Conservation (phyloP, 2,113 vertebrate genomes). For the western clawed frog (Xenopus tropicalis) region DNA sequence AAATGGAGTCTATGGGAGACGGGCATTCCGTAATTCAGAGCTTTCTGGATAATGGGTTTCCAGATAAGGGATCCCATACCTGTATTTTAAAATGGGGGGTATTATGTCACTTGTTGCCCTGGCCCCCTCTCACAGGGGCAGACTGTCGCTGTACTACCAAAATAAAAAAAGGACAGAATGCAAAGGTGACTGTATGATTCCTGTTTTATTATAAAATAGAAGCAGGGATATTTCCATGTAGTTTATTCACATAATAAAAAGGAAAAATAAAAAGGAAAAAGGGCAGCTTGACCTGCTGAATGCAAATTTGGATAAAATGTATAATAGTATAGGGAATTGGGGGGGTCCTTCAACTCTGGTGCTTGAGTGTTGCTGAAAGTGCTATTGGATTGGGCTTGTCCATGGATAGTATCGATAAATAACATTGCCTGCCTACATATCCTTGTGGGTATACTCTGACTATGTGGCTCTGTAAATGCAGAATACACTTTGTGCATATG, state of each 20-base stretch:
- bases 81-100: too few species aligned
- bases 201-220: constrained; percentile 84
- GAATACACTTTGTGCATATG: background rate
- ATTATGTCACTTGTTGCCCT: too few species aligned
- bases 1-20: too few species aligned
- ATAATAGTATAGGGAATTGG: background rate
- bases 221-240: constrained; percentile 75
- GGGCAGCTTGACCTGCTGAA: constrained; percentile 50
- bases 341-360: background rate
- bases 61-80: too few species aligned
- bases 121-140: too few species aligned
- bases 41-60: too few species aligned
- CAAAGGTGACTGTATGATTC: constrained; percentile 56
- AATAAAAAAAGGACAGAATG: background rate
- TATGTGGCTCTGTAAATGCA: background rate
- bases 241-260: constrained; percentile 76
- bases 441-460: too few species aligned
- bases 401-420: background rate
- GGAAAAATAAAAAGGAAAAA: constrained; percentile 61
- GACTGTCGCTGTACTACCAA: background rate
- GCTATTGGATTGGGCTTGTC: background rate
- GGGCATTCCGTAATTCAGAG: too few species aligned
- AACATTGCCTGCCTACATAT: background rate
- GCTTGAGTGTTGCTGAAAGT: background rate
- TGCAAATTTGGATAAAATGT: constrained; percentile 3